Evolutionary conservation across 2,888 invertebrate genomes (phyloP).

Genomic region (Hydrotaea diabolus): DNA sequence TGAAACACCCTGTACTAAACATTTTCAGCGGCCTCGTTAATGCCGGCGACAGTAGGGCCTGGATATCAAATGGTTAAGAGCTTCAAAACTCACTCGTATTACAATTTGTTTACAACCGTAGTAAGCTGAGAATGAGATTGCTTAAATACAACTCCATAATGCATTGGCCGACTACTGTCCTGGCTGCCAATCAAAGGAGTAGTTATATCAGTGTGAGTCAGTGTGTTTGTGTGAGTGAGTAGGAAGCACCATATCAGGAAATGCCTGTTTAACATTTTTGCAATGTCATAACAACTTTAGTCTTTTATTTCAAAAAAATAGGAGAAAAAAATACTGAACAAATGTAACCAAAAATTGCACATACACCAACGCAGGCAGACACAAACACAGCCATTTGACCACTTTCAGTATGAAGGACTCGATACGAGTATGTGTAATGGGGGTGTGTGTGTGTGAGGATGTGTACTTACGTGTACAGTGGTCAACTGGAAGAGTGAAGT

Average conservation of each 20-base stretch:
- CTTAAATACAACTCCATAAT: not conserved
- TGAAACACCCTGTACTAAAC: too few species aligned
- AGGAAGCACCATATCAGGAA: not conserved
- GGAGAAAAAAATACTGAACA: not conserved
- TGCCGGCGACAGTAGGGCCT: too few species aligned
- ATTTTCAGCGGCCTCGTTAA: too few species aligned
- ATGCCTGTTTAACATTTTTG: constrained; percentile 28
- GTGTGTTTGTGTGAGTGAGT: not conserved
- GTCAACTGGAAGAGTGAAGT: not conserved
- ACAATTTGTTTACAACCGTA: too few species aligned
- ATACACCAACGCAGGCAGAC: not conserved
- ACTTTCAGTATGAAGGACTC: not conserved
- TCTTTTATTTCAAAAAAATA: not conserved
- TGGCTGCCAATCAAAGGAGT: not conserved
- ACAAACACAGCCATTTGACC: not conserved
- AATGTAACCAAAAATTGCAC: constrained; percentile 37
- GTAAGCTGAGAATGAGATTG: too few species aligned
- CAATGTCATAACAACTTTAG: constrained; percentile 23
- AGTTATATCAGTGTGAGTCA: not conserved
- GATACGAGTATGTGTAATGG: too few species aligned
- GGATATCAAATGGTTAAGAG: too few species aligned
- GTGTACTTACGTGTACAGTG: not conserved
- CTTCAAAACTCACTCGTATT: too few species aligned
- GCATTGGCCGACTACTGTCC: not conserved
- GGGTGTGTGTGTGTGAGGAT: not conserved